Evolutionary conservation across 1,140 invertebrate genomes (phyloP).

Genomic region (Myzus persicae): DNA sequence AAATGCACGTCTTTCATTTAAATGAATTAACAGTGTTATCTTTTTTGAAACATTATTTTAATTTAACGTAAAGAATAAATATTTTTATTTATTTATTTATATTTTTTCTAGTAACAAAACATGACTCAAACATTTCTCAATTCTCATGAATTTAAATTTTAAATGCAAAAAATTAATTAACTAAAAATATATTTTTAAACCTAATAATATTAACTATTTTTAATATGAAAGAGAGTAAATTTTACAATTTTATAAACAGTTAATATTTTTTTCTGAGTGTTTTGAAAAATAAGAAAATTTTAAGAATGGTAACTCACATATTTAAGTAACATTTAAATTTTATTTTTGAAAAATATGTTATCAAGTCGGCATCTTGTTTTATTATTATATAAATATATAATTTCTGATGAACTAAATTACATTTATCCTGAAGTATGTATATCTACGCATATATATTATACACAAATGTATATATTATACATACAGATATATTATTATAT

Average conservation of each 20-base stretch:
- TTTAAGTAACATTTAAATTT: conserved; percentile 51
- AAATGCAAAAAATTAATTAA: conserved; percentile 28
- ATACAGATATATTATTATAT: conserved; percentile 31
- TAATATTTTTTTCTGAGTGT: conserved; percentile 34
- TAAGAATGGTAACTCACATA: conserved; percentile 28
- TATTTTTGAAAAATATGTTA: conserved; percentile 52
- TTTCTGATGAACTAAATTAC: conserved; percentile 34
- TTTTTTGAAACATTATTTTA: conserved; percentile 24
- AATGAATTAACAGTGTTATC: conserved; percentile 24
- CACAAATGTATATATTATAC: conserved; percentile 10
- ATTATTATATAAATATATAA: conserved; percentile 41
- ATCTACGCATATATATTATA: conserved; percentile 1
- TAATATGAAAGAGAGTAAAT: conserved; percentile 35
- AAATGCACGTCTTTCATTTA: background rate
- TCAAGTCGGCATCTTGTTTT: conserved; percentile 20
- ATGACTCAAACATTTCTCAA: conserved; percentile 25
- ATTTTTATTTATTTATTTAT: conserved; percentile 26
- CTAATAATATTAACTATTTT: conserved; percentile 40
- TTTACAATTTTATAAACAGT: conserved; percentile 46
- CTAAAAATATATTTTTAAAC: conserved; percentile 50
- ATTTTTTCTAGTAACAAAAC: conserved; percentile 33
- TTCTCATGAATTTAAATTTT: conserved; percentile 33
- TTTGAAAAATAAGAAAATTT: conserved; percentile 30
- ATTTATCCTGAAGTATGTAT: background rate
- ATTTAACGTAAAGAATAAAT: background rate